These are phyloP conservation scores for Cydia splendana DNA, from an alignment of 1,140 invertebrate species.

Conservation along the genomic window DNA sequence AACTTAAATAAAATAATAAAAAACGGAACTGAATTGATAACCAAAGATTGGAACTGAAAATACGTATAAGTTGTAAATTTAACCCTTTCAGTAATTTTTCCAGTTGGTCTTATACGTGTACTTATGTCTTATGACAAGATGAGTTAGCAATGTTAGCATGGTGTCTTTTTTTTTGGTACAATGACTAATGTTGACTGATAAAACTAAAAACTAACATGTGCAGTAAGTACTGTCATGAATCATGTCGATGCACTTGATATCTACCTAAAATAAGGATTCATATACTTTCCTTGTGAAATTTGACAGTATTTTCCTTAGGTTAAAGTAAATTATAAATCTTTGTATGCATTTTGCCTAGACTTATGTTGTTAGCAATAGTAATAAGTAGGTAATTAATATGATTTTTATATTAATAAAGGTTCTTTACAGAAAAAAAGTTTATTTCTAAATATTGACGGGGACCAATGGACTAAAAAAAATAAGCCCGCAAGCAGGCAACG, in stretches of 20 bases:
- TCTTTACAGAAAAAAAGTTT: neutral
- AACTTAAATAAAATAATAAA: neutral
- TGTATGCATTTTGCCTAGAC: neutral
- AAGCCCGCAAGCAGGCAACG: no score
- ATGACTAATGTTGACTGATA: neutral
- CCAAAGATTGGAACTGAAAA: conserved; percentile 10
- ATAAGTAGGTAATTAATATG: conserved; percentile 1
- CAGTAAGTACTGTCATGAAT: neutral
- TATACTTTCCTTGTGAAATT: neutral
- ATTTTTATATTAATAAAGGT: conserved; percentile 7
- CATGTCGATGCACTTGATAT: neutral
- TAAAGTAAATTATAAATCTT: neutral
- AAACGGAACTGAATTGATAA: neutral
- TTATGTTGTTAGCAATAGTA: conserved; percentile 10
- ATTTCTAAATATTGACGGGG: neutral
- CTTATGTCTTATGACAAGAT: neutral
- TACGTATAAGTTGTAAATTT: neutral
- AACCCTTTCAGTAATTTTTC: no score
- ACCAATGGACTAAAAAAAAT: no score
- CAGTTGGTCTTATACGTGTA: neutral
- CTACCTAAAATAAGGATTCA: neutral
- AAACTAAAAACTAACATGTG: neutral
- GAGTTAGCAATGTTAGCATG: neutral
- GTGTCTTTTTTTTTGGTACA: neutral
- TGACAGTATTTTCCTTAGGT: neutral